Evolutionary conservation across 1,140 invertebrate genomes (phyloP), one percentile per base, ranked within the genome.

Genomic region (Ctenoplectra terminalis): DNA sequence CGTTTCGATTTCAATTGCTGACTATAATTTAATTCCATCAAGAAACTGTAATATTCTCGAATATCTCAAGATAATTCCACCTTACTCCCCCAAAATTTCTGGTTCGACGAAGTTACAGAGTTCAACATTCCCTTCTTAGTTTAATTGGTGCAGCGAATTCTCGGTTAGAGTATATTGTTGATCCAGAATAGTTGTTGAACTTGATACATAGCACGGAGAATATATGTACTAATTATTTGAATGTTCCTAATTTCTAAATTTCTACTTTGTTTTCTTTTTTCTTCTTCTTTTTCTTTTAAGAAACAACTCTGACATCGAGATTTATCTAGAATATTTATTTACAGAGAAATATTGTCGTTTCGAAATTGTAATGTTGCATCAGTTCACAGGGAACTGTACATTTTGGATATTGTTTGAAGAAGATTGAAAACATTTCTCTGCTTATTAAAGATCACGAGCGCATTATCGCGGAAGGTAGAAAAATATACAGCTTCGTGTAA

Each of bases 401-500:
- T n/a, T n/a, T n/a, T n/a, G n/a, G n/a, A 17, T 5, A 48, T 15
- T 48, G 6, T 17, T 48, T 17, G 17, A 48, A 48, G 48, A 17
- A 5, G 48, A 17, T 48, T 20, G 48, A 48, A 48, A 48, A 48
- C 2, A 31, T 48, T 34, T 13, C 9, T n/a, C 20, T 67, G 31
- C 9, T 20, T 8, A 31, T 34, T 34, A 34, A 23, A 29, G 8
- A n/a, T 3, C 23, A 15, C 34, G 17, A 26, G 29, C 23, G 23
- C 9, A 50, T 70, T 56, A 26, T 60, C 15, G 37, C 56, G 8
- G n/a, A 26, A n/a, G 11, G n/a, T 71, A 54, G 34, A 71, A 71
- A 71, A 71, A 71, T 71, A 71, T 58, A 72, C 37, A 26, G n/a
- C 13, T 58, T 31, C 9, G n/a, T 13, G 34, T 72, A 58, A 11